These are phyloP conservation scores for Cyphomyrus discorhynchus DNA, from an alignment of 2,113 vertebrate species.

Conservation along the genomic window DNA sequence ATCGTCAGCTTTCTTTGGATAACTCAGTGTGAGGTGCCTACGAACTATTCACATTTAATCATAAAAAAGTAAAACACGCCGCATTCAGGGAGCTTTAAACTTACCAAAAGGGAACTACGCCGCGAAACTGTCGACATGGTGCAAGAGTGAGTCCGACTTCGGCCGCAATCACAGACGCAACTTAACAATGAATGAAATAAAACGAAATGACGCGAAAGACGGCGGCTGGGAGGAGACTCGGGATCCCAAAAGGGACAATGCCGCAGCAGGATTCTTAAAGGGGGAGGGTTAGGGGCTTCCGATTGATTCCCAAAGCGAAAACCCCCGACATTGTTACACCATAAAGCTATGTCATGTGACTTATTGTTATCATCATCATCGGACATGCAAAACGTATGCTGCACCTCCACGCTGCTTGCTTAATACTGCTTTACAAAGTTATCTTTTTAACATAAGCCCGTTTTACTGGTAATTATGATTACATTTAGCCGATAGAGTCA, in stretches of 20 bases:
- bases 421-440: background rate
- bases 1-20: background rate
- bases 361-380: background rate
- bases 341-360: background rate
- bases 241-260: constrained; percentile 40
- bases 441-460: background rate
- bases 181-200: constrained; percentile 25
- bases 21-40: background rate
- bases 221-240: constrained; percentile 27
- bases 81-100: constrained; percentile 3
- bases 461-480: background rate
- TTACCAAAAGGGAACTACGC: constrained; percentile 33
- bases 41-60: background rate
- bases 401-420: background rate
- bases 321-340: background rate
- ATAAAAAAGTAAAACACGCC: background rate
- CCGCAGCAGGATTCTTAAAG: constrained; percentile 32
- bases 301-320: background rate
- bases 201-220: constrained; percentile 10
- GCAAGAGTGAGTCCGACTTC: background rate
- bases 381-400: background rate
- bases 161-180: background rate
- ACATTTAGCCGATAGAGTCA: background rate
- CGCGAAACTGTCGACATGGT: constrained; percentile 27
- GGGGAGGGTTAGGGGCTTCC: constrained; percentile 19